Evolutionary conservation across 2,797 vertebrate species (phyloP), one percentile per base, ranked within the genome.

Genomic region (Sebastes jordani): DNA sequence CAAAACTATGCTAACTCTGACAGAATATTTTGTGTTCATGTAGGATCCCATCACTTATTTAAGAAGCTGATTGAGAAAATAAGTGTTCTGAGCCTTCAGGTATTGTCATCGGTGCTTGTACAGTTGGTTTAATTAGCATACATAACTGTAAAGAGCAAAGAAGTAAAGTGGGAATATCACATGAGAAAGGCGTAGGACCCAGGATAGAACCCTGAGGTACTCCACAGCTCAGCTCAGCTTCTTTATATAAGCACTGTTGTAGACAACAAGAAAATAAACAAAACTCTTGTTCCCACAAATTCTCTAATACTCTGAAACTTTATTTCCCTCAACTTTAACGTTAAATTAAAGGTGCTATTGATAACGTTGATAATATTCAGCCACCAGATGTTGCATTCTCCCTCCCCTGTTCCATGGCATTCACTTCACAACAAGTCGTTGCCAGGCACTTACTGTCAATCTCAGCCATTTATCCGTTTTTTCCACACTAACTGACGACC

Each of bases 151-250:
- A 54, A 60, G 1, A 8, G 18, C 6, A 58, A 34, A 62, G 6
- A 36, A 38, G 13, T 49, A 30, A 22, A 4, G 2, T 22, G 49
- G 56, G 27, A 71, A 4, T 38, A 49, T 56, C n/a, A 54, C 16
- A 2, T 4, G 7, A 68, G 27, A 80, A 70, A 62, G 18, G 14
- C 16, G 2, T 0, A 30, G 76, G 59, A 78, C 59, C 77, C 67
- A 68, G 23, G 11, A 71, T 9, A 60, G 52, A 62, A 23, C 74
- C 74, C 49, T 83, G 77, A 34, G 71, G 29, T 25, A 30, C 80
- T 80, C 67, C 79, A 55, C 25, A 2, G 46, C 20, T 61, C 25
- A 7, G 46, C 16, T 61, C 20, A 58, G 9, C 16, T 68, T 13
- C 6, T 32, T 20, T 6, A 42, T 30, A 20, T 9, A 30, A 23